These are phyloP conservation scores for Polydesmus complanatus DNA, from an alignment of 2,888 invertebrate species.

Conservation along the genomic window DNA sequence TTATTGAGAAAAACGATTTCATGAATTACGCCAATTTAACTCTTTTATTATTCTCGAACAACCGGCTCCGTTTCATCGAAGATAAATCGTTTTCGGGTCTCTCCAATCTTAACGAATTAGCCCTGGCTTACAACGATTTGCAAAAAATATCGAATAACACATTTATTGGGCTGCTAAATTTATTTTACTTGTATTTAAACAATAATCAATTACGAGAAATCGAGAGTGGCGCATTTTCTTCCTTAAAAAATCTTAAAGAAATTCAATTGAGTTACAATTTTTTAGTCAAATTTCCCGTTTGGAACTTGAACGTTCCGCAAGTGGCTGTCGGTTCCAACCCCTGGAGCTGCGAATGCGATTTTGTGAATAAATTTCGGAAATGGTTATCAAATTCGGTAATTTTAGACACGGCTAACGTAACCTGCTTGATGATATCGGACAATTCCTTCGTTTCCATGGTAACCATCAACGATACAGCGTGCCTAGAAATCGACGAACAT, in stretches of 20 bases:
- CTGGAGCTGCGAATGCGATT: conserved; percentile 16
- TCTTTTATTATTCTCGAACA: neutral
- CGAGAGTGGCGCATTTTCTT: neutral
- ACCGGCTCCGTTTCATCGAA: neutral
- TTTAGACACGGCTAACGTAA: conserved; percentile 35
- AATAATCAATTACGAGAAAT: neutral
- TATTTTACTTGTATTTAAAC: neutral
- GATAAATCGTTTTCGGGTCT: neutral
- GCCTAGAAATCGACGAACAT: neutral
- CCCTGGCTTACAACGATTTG: neutral
- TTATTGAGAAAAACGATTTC: neutral
- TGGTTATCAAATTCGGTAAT: conserved; percentile 55
- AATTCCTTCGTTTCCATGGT: conserved; percentile 2
- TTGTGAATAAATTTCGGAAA: conserved; percentile 51
- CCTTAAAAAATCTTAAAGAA: neutral
- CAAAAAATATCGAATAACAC: neutral
- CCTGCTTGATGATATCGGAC: neutral
- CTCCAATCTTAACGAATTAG: neutral
- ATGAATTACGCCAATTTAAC: neutral
- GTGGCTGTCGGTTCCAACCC: conserved; percentile 1
- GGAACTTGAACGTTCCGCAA: neutral
- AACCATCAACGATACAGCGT: conserved; percentile 4
- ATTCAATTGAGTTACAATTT: neutral
- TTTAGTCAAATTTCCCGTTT: conserved; percentile 3
- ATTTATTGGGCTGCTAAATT: neutral